Evolutionary conservation across 2,113 vertebrate genomes (phyloP).

Genomic region (Ictalurus punctatus): DNA sequence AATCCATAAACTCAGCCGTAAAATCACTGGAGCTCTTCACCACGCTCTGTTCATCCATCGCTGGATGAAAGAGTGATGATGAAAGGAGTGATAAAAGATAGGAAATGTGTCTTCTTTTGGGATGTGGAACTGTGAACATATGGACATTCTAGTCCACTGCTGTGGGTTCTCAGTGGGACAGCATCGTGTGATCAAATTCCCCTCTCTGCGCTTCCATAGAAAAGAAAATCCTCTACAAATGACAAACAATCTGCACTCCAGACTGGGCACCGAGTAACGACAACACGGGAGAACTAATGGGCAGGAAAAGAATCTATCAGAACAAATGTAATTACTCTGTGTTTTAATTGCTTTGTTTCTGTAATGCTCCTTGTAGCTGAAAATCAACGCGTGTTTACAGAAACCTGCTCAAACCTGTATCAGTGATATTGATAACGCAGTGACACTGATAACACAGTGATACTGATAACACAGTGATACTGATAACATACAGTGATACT

Average conservation of each 20-base stretch:
- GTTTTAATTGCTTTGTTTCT: neutral
- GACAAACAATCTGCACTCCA: neutral
- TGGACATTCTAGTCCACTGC: constrained; percentile 11
- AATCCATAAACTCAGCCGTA: constrained; percentile 22
- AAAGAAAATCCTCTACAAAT: neutral
- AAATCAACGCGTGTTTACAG: neutral
- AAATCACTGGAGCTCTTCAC: neutral
- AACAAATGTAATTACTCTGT: neutral
- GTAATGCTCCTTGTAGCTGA: neutral
- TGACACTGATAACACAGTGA: too few species aligned
- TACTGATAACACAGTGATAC: neutral
- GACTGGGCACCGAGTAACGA: too few species aligned
- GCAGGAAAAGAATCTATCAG: neutral
- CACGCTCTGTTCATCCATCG: neutral
- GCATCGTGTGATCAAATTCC: neutral
- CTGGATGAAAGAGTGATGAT: neutral
- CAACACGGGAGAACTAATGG: neutral
- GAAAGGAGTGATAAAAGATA: neutral
- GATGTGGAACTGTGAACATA: neutral
- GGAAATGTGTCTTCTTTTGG: constrained; percentile 6
- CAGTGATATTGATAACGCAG: too few species aligned
- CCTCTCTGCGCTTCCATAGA: neutral
- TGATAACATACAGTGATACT: too few species aligned
- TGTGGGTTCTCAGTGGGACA: neutral
- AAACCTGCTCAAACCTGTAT: neutral